phyloP scores from a whole-genome alignment of 1,140 invertebrate genomes.

The Babylonia areolata region DNA sequence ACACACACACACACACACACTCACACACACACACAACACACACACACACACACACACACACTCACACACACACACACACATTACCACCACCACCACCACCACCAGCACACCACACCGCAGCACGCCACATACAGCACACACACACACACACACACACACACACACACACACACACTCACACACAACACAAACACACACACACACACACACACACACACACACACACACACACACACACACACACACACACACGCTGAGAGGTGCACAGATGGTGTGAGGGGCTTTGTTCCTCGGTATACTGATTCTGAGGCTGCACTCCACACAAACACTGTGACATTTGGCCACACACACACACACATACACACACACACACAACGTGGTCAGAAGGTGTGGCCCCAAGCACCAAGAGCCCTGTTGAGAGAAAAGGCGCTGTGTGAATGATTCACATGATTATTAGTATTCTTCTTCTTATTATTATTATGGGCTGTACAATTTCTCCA shows the following conservation, averaged over 20 bases:
- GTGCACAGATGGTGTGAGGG: background rate
- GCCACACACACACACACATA: background rate
- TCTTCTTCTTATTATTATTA: no score
- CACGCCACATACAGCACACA: no score
- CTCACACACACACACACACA: background rate
- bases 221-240: background rate
- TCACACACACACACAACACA: background rate
- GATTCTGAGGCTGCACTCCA: no score
- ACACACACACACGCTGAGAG: background rate
- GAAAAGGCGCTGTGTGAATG: background rate
- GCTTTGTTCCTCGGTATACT: no score
- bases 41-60: background rate
- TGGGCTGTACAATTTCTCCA: no score
- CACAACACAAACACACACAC: background rate
- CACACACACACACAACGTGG: background rate
- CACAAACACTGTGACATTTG: no score
- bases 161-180: no score
- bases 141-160: no score
- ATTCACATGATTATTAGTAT: background rate
- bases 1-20: constrained; percentile 2
- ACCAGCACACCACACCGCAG: background rate
- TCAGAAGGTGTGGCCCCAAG: background rate
- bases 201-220: no score
- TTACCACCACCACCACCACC: background rate
- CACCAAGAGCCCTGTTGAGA: background rate